A percentile compares a stretch with the other conserved stretches of the same genome.
phyloP scores from a whole-genome alignment of 2,113 vertebrate species.

The Balaenoptera acutorostrata region DNA sequence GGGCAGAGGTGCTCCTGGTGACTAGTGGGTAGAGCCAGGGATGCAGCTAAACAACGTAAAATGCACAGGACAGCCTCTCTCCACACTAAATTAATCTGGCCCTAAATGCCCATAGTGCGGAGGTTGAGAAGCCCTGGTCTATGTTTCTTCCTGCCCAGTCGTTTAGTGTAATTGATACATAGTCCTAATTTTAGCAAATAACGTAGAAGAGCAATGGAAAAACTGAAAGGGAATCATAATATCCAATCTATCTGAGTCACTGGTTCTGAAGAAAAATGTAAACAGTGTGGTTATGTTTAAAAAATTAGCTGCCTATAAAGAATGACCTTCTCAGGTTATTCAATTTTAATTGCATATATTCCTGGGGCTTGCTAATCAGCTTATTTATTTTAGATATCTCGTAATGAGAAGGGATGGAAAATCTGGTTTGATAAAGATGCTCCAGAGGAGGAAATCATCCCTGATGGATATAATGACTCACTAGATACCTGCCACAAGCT shows the following conservation, averaged over 20 bases:
- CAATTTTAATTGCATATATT: background rate
- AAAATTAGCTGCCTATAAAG: background rate
- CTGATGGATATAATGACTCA: slow-evolving; percentile 81
- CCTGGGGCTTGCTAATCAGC: background rate
- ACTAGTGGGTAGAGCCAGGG: background rate
- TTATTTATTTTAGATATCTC: slow-evolving; percentile 73
- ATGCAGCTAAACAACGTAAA: background rate
- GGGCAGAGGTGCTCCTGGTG: background rate
- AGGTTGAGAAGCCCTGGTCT: background rate
- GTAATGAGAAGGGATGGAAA: slow-evolving; percentile 82
- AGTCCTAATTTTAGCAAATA: background rate
- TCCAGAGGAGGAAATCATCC: slow-evolving; percentile 83
- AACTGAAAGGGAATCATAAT: background rate
- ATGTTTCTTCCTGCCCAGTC: background rate
- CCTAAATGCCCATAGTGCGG: background rate
- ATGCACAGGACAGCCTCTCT: background rate
- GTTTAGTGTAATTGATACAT: background rate
- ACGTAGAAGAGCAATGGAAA: background rate
- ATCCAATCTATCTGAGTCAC: background rate
- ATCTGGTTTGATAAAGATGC: slow-evolving; percentile 82
- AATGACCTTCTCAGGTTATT: background rate
- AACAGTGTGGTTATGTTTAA: background rate
- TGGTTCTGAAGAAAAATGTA: background rate
- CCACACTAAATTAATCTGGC: background rate
- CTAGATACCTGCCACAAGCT: slow-evolving; percentile 82